These are phyloP conservation scores for Panonychus citri DNA, from an alignment of 1,140 invertebrate genomes.

Conservation along the genomic window DNA sequence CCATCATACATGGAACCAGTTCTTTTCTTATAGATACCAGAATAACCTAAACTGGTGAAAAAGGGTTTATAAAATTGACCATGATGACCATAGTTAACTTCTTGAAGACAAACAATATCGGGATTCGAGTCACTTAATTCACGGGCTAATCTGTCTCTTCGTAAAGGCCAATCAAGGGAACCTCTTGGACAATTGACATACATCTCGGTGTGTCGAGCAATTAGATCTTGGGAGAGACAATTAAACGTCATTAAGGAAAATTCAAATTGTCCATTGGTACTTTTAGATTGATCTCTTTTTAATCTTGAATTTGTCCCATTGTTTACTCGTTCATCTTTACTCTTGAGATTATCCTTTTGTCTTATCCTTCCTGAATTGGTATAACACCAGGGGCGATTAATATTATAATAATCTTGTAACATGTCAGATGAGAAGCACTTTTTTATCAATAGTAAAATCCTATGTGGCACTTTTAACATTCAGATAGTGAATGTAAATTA, in stretches of 20 bases:
- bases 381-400: too few relatives aligned
- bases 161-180: slow-evolving; percentile 40
- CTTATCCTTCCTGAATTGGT: too few relatives aligned
- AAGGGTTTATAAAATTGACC: slow-evolving; percentile 30
- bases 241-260: slow-evolving; percentile 49
- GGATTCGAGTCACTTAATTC: slow-evolving; percentile 12
- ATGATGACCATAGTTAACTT: slow-evolving; percentile 56
- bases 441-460: too few relatives aligned
- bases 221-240: slow-evolving; percentile 54
- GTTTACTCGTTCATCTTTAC: too few relatives aligned
- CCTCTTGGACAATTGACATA: slow-evolving; percentile 36
- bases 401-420: too few relatives aligned
- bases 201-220: slow-evolving; percentile 45
- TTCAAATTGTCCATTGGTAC: slow-evolving; percentile 11
- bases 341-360: too few relatives aligned
- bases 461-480: too few relatives aligned
- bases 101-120: slow-evolving; percentile 31
- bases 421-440: too few relatives aligned
- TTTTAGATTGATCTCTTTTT: not conserved
- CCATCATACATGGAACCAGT: slow-evolving; percentile 47
- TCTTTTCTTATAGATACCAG: slow-evolving; percentile 43
- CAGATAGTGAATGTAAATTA: too few relatives aligned
- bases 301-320: too few relatives aligned
- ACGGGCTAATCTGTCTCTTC: slow-evolving; percentile 36
- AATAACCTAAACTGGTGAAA: slow-evolving; percentile 27